phyloP scores from a whole-genome alignment of 2,113 vertebrate genomes.

The Promerops cafer region DNA sequence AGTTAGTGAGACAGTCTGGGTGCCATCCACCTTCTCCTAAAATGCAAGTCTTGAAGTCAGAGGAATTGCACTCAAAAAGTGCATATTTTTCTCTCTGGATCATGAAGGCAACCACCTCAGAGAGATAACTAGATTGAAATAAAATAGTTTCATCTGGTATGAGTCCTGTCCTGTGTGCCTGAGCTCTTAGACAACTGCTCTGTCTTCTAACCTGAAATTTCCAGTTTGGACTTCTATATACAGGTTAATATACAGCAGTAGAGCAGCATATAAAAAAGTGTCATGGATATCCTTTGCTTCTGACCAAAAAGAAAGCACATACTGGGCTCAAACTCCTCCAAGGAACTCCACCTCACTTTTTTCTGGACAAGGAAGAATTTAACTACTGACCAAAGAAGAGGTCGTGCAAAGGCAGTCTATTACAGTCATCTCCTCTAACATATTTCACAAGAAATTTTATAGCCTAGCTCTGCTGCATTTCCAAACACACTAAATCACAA shows the following conservation, averaged over 20 bases:
- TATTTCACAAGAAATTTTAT: neutral
- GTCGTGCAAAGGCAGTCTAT: neutral
- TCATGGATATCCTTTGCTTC: neutral
- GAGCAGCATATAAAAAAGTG: neutral
- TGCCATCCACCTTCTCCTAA: neutral
- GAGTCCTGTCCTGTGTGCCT: neutral
- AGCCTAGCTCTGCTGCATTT: neutral
- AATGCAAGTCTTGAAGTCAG: neutral
- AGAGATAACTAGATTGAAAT: neutral
- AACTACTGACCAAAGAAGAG: neutral
- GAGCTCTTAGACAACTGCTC: neutral
- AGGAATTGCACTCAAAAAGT: neutral
- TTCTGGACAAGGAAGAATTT: neutral
- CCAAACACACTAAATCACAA: neutral
- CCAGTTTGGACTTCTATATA: neutral
- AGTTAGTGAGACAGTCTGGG: neutral
- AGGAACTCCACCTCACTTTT: neutral
- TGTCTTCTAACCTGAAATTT: neutral
- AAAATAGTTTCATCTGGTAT: neutral
- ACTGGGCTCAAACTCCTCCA: neutral
- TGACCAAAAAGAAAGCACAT: neutral
- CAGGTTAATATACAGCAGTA: neutral
- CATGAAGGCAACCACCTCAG: neutral
- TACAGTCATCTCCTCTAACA: neutral
- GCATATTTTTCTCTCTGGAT: neutral